phyloP scores from a whole-genome alignment of 2,113 vertebrate genomes.

The Eptesicus fuscus region DNA sequence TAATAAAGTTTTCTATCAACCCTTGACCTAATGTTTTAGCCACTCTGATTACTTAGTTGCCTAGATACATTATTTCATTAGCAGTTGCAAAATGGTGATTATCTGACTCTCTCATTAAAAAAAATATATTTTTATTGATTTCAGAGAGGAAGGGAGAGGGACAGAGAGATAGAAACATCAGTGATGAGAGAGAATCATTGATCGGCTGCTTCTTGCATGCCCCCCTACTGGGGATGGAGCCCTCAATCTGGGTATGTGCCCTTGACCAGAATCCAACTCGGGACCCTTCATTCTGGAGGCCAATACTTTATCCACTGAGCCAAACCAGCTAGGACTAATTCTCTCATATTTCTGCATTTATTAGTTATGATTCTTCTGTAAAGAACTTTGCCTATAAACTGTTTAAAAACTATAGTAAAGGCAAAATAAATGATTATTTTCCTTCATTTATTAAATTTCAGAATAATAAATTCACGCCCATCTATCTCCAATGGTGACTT shows the following conservation, averaged over 20 bases:
- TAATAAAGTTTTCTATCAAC: background rate
- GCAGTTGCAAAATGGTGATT: background rate
- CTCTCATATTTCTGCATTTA: background rate
- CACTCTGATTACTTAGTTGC: background rate
- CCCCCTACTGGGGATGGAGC: too few relatives aligned
- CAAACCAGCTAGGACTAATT: background rate
- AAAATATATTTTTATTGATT: too few relatives aligned
- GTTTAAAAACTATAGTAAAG: background rate
- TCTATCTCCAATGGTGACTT: background rate
- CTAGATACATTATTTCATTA: background rate
- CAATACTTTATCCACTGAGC: too few relatives aligned
- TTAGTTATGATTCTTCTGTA: background rate
- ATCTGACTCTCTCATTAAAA: background rate
- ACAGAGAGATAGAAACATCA: too few relatives aligned
- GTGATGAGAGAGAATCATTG: too few relatives aligned
- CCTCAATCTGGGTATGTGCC: too few relatives aligned
- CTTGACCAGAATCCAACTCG: too few relatives aligned
- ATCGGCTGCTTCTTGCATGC: too few relatives aligned
- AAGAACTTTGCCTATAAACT: slow-evolving; percentile 4
- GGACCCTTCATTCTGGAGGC: too few relatives aligned
- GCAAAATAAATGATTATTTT: background rate
- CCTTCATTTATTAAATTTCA: background rate
- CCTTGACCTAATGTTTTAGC: background rate
- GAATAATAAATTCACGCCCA: background rate
- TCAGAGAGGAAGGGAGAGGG: too few relatives aligned